Base-by-base conservation (phyloP, 2,113 vertebrate species). In the Aldabrachelys gigantea region DNA sequence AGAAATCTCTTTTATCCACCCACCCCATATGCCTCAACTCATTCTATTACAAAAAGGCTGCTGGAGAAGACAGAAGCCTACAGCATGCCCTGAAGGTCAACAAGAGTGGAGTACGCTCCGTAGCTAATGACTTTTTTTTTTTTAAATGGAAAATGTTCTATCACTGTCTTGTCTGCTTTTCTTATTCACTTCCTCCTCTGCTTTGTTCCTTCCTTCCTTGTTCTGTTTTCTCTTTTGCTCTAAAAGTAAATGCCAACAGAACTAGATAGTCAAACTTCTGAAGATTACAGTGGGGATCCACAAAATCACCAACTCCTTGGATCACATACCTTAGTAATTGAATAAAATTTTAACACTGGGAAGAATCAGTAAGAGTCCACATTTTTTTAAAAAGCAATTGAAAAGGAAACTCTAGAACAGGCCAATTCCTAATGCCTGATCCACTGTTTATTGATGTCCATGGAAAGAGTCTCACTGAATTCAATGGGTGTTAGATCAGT, bases 1-100 rank as follows among this genome's bases (percentile, higher is more conserved):
- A 62, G 90, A 89, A 44, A 86, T 35, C 1, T 21, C 11, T 57
- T 35, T 72, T 27, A 72, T 5, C 50, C 27, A 5, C 41, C 24
- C 84, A 16, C 24, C 56, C 1, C 0, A 24, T 57, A 5, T 4
- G 8, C 1, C 0, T 56, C 31, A 65, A 5, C 38, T 41, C 44
- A 17, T 41, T 57, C 56, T n/a, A 69, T 25, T 62, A 57, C 4
- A 2, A 1, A 59, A 80, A 44, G 0, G 0, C 41, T 93, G 54
- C 50, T 88, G n/a, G n/a, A 79, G 16, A 82, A 69, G 13, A 88
- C 24, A 31, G 2, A 49, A 53, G 72, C 72, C 3, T 76, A 10
- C 75, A 87, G n/a, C 5, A 62, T 1, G 35, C 49, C 59, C 7
- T 19, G 29, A 75, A 79, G 65, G 41, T 17, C 44, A 31, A 50